Evolutionary conservation across 2,888 invertebrate species (phyloP).

Genomic region (Pheosia tremula): DNA sequence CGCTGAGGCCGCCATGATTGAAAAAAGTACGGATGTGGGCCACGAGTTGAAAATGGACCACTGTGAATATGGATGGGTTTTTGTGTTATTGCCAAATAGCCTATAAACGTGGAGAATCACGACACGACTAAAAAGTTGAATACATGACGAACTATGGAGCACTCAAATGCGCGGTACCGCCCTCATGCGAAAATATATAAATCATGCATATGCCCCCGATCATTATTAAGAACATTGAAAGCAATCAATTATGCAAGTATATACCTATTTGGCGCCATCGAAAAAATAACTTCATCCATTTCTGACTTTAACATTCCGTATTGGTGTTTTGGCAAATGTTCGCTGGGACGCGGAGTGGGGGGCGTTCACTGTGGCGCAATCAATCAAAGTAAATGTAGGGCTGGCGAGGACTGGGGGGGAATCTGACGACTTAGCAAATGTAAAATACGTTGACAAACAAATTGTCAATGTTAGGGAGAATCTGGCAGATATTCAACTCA

Average conservation of each 20-base stretch:
- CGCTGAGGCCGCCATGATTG: slow-evolving; percentile 32
- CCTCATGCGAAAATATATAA: too few species aligned
- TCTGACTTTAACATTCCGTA: not conserved
- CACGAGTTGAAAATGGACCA: slow-evolving; percentile 18
- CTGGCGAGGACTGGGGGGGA: not conserved
- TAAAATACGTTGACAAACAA: not conserved
- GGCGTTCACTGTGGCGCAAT: not conserved
- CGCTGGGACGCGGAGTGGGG: not conserved
- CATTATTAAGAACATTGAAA: too few species aligned
- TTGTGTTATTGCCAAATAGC: not conserved
- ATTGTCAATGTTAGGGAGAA: not conserved
- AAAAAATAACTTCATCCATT: not conserved
- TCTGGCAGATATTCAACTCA: not conserved
- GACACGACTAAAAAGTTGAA: too few species aligned
- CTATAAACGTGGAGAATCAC: not conserved
- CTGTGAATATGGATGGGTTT: not conserved
- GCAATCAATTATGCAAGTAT: not conserved
- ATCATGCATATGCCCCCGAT: too few species aligned
- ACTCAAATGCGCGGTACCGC: too few species aligned
- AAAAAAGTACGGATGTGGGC: slow-evolving; percentile 38
- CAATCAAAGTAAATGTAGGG: not conserved
- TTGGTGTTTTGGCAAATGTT: not conserved
- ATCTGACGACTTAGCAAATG: not conserved
- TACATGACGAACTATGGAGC: too few species aligned
- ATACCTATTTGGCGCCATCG: not conserved